phyloP scores from a whole-genome alignment of 1,140 invertebrate species.

The Aleiodes sp. region DNA sequence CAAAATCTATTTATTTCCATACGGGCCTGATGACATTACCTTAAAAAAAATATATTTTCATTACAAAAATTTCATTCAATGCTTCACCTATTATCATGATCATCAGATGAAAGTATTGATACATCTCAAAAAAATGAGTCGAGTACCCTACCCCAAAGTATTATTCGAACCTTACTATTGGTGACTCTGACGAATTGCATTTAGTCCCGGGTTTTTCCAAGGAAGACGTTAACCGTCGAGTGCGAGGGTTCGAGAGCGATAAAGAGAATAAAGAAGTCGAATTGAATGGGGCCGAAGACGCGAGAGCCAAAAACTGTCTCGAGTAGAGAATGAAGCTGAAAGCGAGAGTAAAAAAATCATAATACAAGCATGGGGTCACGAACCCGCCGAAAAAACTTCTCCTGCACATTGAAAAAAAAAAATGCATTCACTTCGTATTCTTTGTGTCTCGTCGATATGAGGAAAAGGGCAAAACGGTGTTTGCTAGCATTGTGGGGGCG shows the following conservation, averaged over 20 bases:
- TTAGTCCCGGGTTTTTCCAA: constrained; percentile 44
- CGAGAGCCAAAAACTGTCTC: neutral
- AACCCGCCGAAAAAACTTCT: neutral
- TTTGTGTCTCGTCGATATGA: constrained; percentile 17
- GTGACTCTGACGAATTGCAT: constrained; percentile 45
- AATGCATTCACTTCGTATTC: neutral
- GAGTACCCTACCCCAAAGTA: constrained; percentile 14
- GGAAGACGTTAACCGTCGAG: constrained; percentile 41
- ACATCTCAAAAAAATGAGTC: constrained; percentile 20
- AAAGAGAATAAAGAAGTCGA: constrained; percentile 19
- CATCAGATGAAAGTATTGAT: no score
- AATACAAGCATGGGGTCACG: neutral
- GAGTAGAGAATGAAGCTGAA: neutral
- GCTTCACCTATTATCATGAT: no score
- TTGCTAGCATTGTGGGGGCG: neutral
- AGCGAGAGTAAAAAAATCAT: neutral
- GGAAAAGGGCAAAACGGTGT: neutral
- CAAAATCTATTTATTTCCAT: no score
- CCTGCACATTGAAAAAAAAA: neutral
- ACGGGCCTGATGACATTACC: no score
- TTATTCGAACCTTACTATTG: constrained; percentile 30
- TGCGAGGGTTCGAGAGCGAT: constrained; percentile 15
- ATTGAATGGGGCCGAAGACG: constrained; percentile 9
- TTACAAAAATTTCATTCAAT: no score
- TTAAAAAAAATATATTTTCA: no score